Evolutionary conservation across 2,113 vertebrate genomes (phyloP).

Genomic region (Pao palembangensis): DNA sequence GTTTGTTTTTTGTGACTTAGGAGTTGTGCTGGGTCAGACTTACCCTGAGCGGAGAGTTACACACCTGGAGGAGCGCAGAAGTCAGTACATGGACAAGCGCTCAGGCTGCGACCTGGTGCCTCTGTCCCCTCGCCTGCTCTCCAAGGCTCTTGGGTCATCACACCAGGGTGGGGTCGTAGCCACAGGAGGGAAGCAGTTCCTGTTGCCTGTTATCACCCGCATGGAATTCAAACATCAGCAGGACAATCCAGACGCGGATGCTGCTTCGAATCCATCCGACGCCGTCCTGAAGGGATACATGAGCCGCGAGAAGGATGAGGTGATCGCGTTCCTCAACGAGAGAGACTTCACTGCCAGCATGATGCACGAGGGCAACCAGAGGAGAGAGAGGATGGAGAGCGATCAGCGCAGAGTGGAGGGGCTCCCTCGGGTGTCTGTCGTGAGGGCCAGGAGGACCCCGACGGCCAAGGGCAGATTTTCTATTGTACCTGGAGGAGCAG

Average conservation of each 20-base stretch:
- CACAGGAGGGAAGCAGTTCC: constrained; percentile 52
- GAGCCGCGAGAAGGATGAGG: constrained; percentile 72
- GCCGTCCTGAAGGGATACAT: constrained; percentile 73
- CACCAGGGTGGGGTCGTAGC: constrained; percentile 16
- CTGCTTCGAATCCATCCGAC: constrained; percentile 64
- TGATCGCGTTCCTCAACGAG: constrained; percentile 68
- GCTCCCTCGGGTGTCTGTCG: constrained; percentile 33
- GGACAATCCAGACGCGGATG: constrained; percentile 54
- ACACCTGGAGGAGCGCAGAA: constrained; percentile 66
- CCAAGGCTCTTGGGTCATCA: constrained; percentile 55
- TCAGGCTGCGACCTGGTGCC: constrained; percentile 72
- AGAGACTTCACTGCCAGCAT: constrained; percentile 72
- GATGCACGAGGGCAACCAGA: constrained; percentile 57
- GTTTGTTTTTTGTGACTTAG: constrained; percentile 31
- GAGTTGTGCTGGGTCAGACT: constrained; percentile 60
- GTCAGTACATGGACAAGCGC: constrained; percentile 62
- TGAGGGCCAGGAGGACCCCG: constrained; percentile 53
- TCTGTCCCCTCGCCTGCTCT: constrained; percentile 62
- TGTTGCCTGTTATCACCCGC: constrained; percentile 72
- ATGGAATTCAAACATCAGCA: constrained; percentile 75
- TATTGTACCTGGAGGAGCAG: constrained; percentile 50
- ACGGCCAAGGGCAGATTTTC: constrained; percentile 61
- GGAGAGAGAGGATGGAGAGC: constrained; percentile 63
- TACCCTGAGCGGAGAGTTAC: constrained; percentile 64
- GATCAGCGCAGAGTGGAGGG: constrained; percentile 62